Conservation (phyloP, 2,888 invertebrate genomes). For the Augiades crinisus region DNA sequence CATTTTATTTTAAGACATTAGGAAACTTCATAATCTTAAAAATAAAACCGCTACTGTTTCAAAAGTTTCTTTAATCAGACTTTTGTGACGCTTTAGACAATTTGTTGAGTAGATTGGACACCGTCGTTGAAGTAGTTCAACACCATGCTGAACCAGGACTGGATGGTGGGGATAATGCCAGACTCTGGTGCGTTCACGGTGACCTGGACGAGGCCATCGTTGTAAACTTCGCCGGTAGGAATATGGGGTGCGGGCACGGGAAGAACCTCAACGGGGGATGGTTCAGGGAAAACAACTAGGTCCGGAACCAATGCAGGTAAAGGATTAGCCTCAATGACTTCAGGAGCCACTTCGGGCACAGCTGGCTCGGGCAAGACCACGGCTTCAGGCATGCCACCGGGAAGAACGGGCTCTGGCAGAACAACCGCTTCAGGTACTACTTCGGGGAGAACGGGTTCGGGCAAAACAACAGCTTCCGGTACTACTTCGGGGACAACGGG, state of each 20-base stretch:
- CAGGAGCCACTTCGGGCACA: slow-evolving; percentile 9
- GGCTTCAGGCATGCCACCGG: slow-evolving; percentile 27
- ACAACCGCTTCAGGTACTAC: slow-evolving; percentile 15
- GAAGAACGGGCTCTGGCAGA: slow-evolving; percentile 15
- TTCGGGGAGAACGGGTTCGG: slow-evolving; percentile 24
- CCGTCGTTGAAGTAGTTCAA: slow-evolving; percentile 58
- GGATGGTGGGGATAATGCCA: slow-evolving; percentile 49
- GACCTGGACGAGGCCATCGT: slow-evolving; percentile 57
- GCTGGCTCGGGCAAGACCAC: slow-evolving; percentile 29
- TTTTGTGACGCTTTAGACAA: slow-evolving; percentile 42
- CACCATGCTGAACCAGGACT: slow-evolving; percentile 58
- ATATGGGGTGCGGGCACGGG: slow-evolving; percentile 29
- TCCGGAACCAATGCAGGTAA: not conserved
- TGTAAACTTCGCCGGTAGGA: slow-evolving; percentile 52
- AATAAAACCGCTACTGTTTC: not conserved
- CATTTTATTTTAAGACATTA: no score
- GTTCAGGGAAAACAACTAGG: slow-evolving; percentile 17
- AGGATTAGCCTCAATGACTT: not conserved
- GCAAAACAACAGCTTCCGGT: slow-evolving; percentile 17
- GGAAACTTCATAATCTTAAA: not conserved
- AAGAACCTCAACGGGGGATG: not conserved
- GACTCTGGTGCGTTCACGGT: slow-evolving; percentile 47
- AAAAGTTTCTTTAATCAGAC: not conserved
- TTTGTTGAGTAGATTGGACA: slow-evolving; percentile 49
- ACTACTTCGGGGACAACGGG: slow-evolving; percentile 17